Evolutionary conservation across 1,140 invertebrate genomes (phyloP).

Genomic region (Triops longicaudatus): DNA sequence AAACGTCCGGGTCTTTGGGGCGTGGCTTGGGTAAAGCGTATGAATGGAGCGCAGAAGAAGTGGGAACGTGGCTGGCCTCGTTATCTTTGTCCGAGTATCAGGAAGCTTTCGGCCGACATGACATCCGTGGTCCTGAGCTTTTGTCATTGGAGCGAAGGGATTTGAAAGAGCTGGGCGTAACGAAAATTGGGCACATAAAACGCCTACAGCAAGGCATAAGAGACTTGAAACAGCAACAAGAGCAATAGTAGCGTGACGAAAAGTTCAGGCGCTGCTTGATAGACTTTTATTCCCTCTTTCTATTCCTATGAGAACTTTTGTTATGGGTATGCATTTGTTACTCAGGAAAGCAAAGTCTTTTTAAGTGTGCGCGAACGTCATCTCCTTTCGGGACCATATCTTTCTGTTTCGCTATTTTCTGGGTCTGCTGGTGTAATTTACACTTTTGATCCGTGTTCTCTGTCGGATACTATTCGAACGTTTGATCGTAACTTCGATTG

Average conservation of each 20-base stretch:
- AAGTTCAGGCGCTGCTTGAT: background rate
- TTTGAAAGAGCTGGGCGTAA: conserved; percentile 80
- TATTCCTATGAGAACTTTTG: background rate
- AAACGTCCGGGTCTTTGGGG: background rate
- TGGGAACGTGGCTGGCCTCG: conserved; percentile 71
- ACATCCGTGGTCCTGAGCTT: conserved; percentile 83
- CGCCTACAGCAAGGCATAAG: conserved; percentile 84
- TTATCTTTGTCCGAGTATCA: conserved; percentile 78
- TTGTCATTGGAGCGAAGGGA: conserved; percentile 74
- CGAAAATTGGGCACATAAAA: conserved; percentile 88
- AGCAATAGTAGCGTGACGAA: background rate
- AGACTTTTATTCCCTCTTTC: background rate
- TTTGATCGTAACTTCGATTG: no score
- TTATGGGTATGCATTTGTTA: conserved; percentile 12
- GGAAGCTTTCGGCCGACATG: conserved; percentile 70
- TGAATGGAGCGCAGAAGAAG: conserved; percentile 48
- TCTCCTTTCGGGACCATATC: background rate
- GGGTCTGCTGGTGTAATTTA: background rate
- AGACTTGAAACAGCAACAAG: conserved; percentile 50
- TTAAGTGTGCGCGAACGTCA: background rate
- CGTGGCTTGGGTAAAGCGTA: background rate
- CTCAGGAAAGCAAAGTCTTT: background rate
- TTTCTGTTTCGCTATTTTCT: background rate
- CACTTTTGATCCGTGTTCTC: background rate
- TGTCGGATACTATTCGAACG: no score